Conservation (phyloP, 2,113 vertebrate species). For the Axis porcinus region DNA sequence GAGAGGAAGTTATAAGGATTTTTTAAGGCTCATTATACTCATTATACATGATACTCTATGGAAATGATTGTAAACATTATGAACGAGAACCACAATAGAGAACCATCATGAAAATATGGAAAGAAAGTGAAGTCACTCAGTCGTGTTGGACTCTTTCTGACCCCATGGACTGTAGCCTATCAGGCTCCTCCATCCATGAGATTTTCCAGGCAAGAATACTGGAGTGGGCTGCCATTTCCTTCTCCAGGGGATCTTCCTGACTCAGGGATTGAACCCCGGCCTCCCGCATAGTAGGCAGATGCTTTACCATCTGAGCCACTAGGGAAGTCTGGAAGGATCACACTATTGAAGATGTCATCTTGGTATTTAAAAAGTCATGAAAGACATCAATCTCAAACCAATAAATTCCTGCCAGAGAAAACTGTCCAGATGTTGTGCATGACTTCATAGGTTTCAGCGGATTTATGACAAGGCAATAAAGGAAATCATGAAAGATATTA, state of each 20-base stretch:
- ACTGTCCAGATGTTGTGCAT: background rate
- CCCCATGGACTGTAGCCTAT: no score
- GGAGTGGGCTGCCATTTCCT: no score
- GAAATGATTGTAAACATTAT: background rate
- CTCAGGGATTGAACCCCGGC: no score
- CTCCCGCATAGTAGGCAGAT: no score
- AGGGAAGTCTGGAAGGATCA: background rate
- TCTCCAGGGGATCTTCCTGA: no score
- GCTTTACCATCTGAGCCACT: no score
- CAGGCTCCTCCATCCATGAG: no score
- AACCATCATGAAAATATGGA: background rate
- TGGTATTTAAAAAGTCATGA: background rate
- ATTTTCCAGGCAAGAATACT: no score
- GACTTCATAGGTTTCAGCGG: background rate
- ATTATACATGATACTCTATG: background rate
- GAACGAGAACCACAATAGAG: background rate
- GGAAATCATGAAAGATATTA: background rate
- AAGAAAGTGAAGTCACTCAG: background rate
- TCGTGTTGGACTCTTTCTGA: accelerated
- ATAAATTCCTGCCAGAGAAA: background rate
- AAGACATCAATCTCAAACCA: background rate
- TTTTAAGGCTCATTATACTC: background rate
- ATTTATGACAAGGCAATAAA: background rate
- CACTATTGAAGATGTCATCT: background rate
- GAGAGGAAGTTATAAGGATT: background rate